Conservation (phyloP, 2,113 vertebrate species). For the rat (Rattus norvegicus) region GRCr8 NC_086026.1:126391501-126392000, state of each 20-base stretch:
- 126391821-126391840: background rate
- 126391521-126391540: background rate
- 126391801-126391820: background rate
- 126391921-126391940: constrained; percentile 47
- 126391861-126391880: background rate
- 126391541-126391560: background rate
- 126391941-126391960: constrained; percentile 51
- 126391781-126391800: background rate
- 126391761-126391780: background rate
- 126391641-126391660: background rate
- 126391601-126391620: too few relatives aligned
- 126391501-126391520: background rate
- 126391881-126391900: background rate
- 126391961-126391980: constrained; percentile 6
- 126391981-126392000: constrained; percentile 46
- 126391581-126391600: background rate
- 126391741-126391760: background rate
- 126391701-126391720: background rate
- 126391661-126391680: background rate
- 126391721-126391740: background rate
- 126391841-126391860: background rate
- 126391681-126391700: background rate
- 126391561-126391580: background rate
- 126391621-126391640: background rate
- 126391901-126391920: constrained; percentile 13